These are phyloP conservation scores for Ramazzottius varieornatus DNA, from an alignment of 2,888 invertebrate genomes.

Conservation along the genomic window DNA sequence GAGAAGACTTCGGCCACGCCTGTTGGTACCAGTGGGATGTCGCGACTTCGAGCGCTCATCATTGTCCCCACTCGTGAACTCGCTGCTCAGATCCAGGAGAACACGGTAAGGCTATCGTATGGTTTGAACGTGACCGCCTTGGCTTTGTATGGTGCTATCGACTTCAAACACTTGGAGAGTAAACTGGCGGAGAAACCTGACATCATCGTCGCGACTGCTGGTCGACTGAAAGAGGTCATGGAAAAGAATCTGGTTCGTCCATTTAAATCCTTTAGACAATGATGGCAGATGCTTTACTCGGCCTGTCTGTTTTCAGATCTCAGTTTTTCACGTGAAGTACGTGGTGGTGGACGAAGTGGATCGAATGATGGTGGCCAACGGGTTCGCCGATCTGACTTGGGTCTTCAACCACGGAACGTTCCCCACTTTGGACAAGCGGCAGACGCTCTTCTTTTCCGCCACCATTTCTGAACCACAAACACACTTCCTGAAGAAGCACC, in stretches of 20 bases:
- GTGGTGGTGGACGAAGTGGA: constrained; percentile 3
- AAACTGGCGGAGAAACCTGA: not conserved
- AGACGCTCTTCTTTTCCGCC: constrained; percentile 1
- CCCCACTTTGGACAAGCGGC: not conserved
- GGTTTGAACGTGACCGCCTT: not conserved
- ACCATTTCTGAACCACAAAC: not conserved
- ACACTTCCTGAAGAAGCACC: not conserved
- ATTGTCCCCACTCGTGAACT: not conserved
- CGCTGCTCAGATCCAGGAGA: not conserved
- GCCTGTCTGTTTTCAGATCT: not conserved
- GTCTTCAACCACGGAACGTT: not conserved
- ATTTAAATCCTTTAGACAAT: not conserved
- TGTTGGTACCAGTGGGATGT: too few species aligned
- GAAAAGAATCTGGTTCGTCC: not conserved
- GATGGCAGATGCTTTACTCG: not conserved
- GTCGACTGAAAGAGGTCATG: not conserved
- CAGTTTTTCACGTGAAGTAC: not conserved
- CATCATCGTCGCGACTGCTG: not conserved
- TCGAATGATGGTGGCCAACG: not conserved
- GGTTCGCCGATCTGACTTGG: not conserved
- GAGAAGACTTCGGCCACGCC: too few species aligned
- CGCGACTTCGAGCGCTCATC: not conserved
- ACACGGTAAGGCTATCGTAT: not conserved
- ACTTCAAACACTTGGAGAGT: not conserved
- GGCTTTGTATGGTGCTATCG: not conserved